Percentiles rank a stretch among this genome's conserved stretches.
Conservation (phyloP, 2,888 invertebrate species). For the Sialis fuliginosa region DNA sequence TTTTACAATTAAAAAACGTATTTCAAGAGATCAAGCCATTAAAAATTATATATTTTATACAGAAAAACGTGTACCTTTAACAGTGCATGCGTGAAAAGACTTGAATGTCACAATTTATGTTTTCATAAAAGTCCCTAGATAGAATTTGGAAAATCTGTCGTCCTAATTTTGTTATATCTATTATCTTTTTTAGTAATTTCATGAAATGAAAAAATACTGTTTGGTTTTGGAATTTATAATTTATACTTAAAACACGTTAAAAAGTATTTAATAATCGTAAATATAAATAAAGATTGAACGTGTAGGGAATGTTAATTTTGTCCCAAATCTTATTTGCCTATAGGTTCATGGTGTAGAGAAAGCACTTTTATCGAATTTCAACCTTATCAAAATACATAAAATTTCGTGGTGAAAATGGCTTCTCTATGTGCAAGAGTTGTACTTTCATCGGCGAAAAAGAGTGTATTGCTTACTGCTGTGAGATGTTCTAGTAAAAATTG, state of each 20-base stretch:
- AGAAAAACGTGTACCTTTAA: slow-evolving; percentile 2
- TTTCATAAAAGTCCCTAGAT: background rate
- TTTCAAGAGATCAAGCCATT: background rate
- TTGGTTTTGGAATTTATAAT: too few relatives aligned
- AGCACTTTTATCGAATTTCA: too few relatives aligned
- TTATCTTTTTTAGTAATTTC: too few relatives aligned
- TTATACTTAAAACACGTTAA: too few relatives aligned
- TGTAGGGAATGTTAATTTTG: too few relatives aligned
- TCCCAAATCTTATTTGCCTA: too few relatives aligned
- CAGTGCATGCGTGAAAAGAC: background rate
- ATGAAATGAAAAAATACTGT: too few relatives aligned
- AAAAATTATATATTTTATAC: background rate
- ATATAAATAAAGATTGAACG: too few relatives aligned
- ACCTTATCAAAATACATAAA: background rate
- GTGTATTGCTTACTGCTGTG: slow-evolving; percentile 40
- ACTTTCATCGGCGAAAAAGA: slow-evolving; percentile 42
- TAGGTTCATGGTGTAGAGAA: too few relatives aligned
- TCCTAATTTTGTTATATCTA: too few relatives aligned
- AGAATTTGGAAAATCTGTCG: background rate
- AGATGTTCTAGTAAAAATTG: slow-evolving; percentile 44
- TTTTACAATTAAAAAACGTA: background rate
- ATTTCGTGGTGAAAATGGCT: slow-evolving; percentile 40
- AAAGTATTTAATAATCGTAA: too few relatives aligned
- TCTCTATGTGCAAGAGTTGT: slow-evolving; percentile 56
- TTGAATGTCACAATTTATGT: background rate